These are phyloP conservation scores for Pteronura brasiliensis DNA, from an alignment of 2,113 vertebrate genomes.

Conservation along the genomic window DNA sequence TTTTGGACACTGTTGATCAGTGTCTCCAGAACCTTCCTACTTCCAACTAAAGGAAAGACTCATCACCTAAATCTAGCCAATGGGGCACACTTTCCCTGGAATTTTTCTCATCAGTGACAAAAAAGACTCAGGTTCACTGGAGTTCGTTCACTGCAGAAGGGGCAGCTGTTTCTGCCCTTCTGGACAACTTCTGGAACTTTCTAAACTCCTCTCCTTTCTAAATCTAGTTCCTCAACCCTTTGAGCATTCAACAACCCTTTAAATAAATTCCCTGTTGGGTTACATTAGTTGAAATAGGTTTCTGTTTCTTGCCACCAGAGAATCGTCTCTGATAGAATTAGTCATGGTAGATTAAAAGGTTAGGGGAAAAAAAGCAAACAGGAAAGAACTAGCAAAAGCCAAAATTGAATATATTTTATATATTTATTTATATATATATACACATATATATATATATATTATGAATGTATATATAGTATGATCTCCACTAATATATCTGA, in stretches of 20 bases:
- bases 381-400: not conserved
- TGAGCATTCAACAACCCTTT: not conserved
- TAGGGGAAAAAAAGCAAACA: not conserved
- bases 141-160: not conserved
- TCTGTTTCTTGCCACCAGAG: not conserved
- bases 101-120: not conserved
- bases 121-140: not conserved
- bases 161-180: not conserved
- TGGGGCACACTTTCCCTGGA: too few species aligned
- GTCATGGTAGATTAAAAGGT: not conserved
- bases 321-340: not conserved
- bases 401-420: not conserved
- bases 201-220: not conserved
- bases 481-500: not conserved
- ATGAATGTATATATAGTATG: not conserved
- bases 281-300: not conserved
- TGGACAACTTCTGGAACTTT: not conserved
- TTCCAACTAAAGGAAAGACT: not conserved
- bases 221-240: not conserved
- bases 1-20: not conserved
- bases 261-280: not conserved
- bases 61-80: not conserved
- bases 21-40: not conserved
- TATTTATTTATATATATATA: not conserved
- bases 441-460: not conserved